phyloP scores from a whole-genome alignment of 2,888 invertebrate genomes.

The Nymphalis urticae region DNA sequence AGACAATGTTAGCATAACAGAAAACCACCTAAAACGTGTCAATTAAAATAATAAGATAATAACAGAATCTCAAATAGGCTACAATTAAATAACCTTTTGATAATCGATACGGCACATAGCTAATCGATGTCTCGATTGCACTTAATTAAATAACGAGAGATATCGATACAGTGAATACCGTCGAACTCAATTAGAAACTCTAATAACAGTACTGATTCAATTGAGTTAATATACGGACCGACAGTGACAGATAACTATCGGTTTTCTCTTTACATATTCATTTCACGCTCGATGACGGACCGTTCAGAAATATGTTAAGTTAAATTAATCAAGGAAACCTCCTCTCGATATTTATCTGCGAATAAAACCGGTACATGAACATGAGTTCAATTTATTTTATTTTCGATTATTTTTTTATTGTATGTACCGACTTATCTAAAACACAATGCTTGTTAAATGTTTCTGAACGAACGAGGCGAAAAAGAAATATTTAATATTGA shows the following conservation, averaged over 20 bases:
- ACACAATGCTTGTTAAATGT: too few relatives aligned
- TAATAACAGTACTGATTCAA: conserved; percentile 45
- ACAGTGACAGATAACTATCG: conserved; percentile 45
- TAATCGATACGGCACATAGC: conserved; percentile 22
- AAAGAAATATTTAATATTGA: too few relatives aligned
- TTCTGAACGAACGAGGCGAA: too few relatives aligned
- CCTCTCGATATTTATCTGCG: neutral
- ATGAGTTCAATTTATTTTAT: neutral
- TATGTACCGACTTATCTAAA: too few relatives aligned
- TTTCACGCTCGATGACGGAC: conserved; percentile 29
- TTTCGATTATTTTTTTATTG: neutral
- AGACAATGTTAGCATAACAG: neutral
- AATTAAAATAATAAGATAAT: conserved; percentile 20
- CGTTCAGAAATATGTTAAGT: conserved; percentile 18
- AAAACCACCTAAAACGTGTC: neutral
- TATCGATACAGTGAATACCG: conserved; percentile 41
- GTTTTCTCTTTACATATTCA: conserved; percentile 43
- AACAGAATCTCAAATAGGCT: conserved; percentile 19
- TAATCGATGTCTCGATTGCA: conserved; percentile 31
- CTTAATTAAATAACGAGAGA: conserved; percentile 33
- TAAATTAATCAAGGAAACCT: conserved; percentile 14
- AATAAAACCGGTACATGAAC: neutral
- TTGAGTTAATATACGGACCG: conserved; percentile 49
- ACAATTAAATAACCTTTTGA: conserved; percentile 25
- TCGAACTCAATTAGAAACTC: conserved; percentile 41